Evolutionary conservation across 2,888 invertebrate genomes (phyloP).

Genomic region (Ephialtes manifestator): DNA sequence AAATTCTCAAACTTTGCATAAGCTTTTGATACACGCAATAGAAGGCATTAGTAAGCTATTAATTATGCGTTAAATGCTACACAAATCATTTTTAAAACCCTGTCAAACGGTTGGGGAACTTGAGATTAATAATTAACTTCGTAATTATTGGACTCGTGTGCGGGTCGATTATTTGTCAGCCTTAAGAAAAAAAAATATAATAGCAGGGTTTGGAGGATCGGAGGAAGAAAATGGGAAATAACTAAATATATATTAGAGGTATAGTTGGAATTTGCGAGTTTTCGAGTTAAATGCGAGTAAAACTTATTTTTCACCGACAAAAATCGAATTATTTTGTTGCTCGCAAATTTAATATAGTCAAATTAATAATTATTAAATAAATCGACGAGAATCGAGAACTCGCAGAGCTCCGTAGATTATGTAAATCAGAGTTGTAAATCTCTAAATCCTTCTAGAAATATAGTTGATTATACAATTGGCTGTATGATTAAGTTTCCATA

Average conservation of each 20-base stretch:
- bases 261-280: background rate
- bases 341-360: background rate
- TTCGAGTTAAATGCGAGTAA: background rate
- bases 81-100: background rate
- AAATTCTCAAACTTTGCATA: slow-evolving; percentile 80
- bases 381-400: background rate
- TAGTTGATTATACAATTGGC: too few relatives aligned
- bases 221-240: background rate
- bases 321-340: background rate
- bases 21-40: slow-evolving; percentile 72
- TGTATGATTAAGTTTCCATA: too few relatives aligned
- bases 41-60: slow-evolving; percentile 76
- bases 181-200: background rate
- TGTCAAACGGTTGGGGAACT: background rate
- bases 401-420: background rate
- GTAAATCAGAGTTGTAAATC: too few relatives aligned
- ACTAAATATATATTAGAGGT: slow-evolving; percentile 2
- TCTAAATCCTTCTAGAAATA: too few relatives aligned
- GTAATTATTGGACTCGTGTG: background rate
- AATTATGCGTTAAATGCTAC: background rate
- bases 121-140: background rate
- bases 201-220: background rate
- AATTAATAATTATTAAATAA: background rate
- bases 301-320: background rate
- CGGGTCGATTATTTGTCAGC: background rate